These are phyloP conservation scores for Eledona agricola DNA, from an alignment of 2,888 invertebrate genomes.

Conservation along the genomic window DNA sequence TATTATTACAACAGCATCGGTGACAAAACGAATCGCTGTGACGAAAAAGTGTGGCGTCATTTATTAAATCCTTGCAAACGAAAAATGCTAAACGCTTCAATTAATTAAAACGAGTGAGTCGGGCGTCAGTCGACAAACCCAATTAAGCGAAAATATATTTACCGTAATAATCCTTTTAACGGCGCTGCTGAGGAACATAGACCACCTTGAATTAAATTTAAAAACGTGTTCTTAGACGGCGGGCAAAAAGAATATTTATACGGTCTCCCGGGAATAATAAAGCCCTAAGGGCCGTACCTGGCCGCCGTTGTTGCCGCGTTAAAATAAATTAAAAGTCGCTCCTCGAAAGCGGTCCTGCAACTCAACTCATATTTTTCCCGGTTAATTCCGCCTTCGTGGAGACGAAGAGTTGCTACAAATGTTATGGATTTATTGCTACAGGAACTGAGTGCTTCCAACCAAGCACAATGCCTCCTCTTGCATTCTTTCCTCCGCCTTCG, in stretches of 20 bases:
- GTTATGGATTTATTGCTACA: slow-evolving; percentile 45
- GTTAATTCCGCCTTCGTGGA: slow-evolving; percentile 52
- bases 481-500: too few species aligned
- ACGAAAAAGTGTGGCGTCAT: slow-evolving; percentile 2
- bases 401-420: slow-evolving; percentile 49
- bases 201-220: slow-evolving; percentile 35
- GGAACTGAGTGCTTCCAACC: slow-evolving; percentile 12
- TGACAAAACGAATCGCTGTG: slow-evolving; percentile 30
- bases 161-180: slow-evolving; percentile 28
- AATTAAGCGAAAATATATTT: slow-evolving; percentile 36
- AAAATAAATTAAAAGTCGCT: slow-evolving; percentile 55
- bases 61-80: slow-evolving; percentile 2
- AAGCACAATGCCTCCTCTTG: too few species aligned
- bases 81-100: slow-evolving; percentile 11
- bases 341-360: slow-evolving; percentile 48
- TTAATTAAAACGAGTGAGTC: slow-evolving; percentile 24
- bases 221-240: slow-evolving; percentile 29
- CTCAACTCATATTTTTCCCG: slow-evolving; percentile 49
- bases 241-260: slow-evolving; percentile 46
- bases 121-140: slow-evolving; percentile 27
- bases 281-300: slow-evolving; percentile 43
- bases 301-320: slow-evolving; percentile 42
- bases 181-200: slow-evolving; percentile 21
- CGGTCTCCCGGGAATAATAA: slow-evolving; percentile 45
- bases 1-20: slow-evolving; percentile 30